Base-by-base conservation (phyloP, 2,113 vertebrate species). In the Microcebus ravelobensis region DNA sequence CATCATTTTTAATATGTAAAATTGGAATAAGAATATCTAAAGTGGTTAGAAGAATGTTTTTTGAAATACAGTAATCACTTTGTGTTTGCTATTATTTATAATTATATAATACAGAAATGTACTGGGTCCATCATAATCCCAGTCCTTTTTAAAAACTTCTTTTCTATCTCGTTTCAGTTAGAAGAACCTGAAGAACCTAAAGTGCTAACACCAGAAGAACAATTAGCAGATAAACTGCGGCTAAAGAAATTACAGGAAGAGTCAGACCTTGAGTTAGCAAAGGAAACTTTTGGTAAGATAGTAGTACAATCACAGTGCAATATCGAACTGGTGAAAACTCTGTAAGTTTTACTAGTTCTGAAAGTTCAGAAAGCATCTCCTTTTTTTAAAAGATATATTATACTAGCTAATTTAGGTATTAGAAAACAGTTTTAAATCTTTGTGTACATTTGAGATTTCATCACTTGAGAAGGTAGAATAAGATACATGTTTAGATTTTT, bases 211-310 rank as follows among this genome's bases (percentile, higher is more conserved):
- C 98, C 98, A 92, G 99, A 99, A 97, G 99, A 99, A 92, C 98
- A 99, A 97, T 95, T 99, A 73, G 99, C 99, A 98, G 99, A 99
- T 97, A 99, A 99, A 98, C 98, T 99, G 55, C 98, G 99, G 90
- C 98, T 99, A 98, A 99, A 99, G 98, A 99, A 99, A 93, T 97
- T 99, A 96, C 99, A 99, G 96, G 99, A 99, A 98, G 99, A 99
- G 59, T 98, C 99, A 1, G 99, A 99, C 97, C 98, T 99, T 67
- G 99, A 99, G 98, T 93, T 99, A 97, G 99, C 99, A 83, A 99
- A 99, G 97, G 99, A 99, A 98, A 99, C 99, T 17, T 99, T 99
- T 92, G 99, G 99, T 99, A 97, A 99, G 98, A 80, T n/a, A 25
- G 52, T 1, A 5, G 17, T 76, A 4, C 5, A 15, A 1, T 71